Evolutionary conservation across 53 echinoderm and acorn worm genomes (phyloP).

Genomic region (Crossaster papposus): DNA sequence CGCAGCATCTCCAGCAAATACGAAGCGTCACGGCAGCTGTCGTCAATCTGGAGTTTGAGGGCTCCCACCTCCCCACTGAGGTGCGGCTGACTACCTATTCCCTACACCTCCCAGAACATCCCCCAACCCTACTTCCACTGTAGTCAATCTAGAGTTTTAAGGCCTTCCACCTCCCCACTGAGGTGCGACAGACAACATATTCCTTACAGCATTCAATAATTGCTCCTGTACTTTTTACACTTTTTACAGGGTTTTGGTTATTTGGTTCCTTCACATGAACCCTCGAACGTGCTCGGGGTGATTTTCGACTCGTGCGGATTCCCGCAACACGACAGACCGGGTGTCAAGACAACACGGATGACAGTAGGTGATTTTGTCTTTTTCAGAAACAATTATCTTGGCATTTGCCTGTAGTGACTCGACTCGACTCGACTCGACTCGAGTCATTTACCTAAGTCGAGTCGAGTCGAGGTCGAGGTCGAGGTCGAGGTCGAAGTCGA

Average conservation of each 20-base stretch:
- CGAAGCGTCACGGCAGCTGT: constrained; percentile 76
- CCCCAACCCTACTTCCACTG: background rate
- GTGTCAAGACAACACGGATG: constrained; percentile 72
- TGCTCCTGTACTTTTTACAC: background rate
- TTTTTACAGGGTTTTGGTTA: constrained; percentile 94
- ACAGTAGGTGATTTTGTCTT: constrained; percentile 67
- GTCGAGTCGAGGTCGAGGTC: too few species aligned
- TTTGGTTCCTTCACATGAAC: constrained; percentile 84
- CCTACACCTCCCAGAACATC: background rate
- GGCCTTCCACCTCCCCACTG: too few species aligned
- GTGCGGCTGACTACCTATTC: constrained; percentile 24
- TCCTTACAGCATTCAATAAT: background rate
- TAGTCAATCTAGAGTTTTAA: too few species aligned
- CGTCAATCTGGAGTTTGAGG: constrained; percentile 85
- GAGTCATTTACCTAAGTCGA: too few species aligned
- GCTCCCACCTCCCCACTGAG: constrained; percentile 63
- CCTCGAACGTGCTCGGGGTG: constrained; percentile 80
- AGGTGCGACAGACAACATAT: too few species aligned
- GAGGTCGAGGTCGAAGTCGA: too few species aligned
- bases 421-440: too few species aligned
- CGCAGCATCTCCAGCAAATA: constrained; percentile 60
- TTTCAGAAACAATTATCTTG: too few species aligned
- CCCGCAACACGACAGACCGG: constrained; percentile 75
- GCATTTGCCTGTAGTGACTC: too few species aligned
- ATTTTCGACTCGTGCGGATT: constrained; percentile 94